phyloP scores from a whole-genome alignment of 2,888 invertebrate genomes.

The Dinocampus coccinellae region DNA sequence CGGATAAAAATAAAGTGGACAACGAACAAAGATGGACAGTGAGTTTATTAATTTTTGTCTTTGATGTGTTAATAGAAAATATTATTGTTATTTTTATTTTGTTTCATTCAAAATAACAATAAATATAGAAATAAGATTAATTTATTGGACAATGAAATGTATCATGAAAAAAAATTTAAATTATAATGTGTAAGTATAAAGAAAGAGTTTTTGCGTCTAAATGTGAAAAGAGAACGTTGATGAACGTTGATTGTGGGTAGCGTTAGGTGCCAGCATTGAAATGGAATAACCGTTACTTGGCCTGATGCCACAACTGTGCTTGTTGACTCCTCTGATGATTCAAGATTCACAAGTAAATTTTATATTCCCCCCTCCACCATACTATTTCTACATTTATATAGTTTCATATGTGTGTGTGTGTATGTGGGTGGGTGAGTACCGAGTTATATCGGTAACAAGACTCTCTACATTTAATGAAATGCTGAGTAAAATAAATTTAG shows the following conservation, averaged over 20 bases:
- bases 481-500: too few species aligned
- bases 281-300: conserved; percentile 61
- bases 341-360: neutral
- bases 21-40: conserved; percentile 57
- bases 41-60: conserved; percentile 48
- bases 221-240: conserved; percentile 16
- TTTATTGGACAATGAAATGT: neutral
- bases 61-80: too few species aligned
- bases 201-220: conserved; percentile 37
- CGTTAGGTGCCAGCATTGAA: conserved; percentile 33
- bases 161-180: too few species aligned
- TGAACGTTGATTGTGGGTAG: conserved; percentile 28
- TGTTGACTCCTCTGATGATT: neutral
- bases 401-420: too few species aligned
- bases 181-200: too few species aligned
- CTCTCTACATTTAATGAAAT: neutral
- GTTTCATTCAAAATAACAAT: too few species aligned
- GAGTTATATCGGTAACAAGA: conserved; percentile 1
- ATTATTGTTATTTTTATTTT: too few species aligned
- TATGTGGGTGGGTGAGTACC: too few species aligned
- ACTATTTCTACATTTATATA: too few species aligned
- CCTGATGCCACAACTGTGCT: conserved; percentile 45
- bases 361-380: neutral
- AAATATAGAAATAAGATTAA: neutral
- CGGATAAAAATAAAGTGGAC: neutral